Evolutionary conservation across 2,888 invertebrate species (phyloP), one percentile per base, ranked within the genome.

Genomic region (Apomyelois bistriatella): DNA sequence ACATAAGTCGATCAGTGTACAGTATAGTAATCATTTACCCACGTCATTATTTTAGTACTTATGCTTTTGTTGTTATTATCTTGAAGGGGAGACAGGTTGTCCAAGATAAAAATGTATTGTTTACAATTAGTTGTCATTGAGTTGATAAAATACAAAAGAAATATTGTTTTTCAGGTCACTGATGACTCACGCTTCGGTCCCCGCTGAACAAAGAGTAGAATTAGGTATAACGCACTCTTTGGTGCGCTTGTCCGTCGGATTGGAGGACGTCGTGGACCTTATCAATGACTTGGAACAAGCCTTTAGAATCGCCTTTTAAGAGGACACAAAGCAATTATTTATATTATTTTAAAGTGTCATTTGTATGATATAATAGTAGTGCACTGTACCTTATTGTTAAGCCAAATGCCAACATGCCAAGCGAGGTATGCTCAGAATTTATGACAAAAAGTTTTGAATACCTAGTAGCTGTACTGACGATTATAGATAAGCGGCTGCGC

Each of bases 111-210:
- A 32, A 9, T 4, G 7, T 6, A 32, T 4, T 32, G 8, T 9
- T 7, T 7, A 28, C 3, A 38, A n/a, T 38, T 38, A 40, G 1
- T 9, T 16, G 13, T 4, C 13, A 13, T 3, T 13, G 37, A 38
- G 12, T 43, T 13, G 13, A 28, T 28, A 43, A 30, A 43, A 28
- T 30, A 41, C 8, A 17, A 28, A 42, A 5, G 28, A 15, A 43
- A 30, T 8, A 7, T 43, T 43, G 1, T 30, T 68, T 85, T 89
- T 35, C 77, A 96, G 96, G 57, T 94, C 94, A 16, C 80, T 97
- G 22, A 99, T 99, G 99, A 99, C 99, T 0, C 99, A 99, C 75
- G 96, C 98, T 0, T 96, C 97, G 0, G 95, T 99, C 28, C 96
- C 98, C 0, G 92, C 90, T 52, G 94, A 94, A 42, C 94, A 95